A percentile compares a stretch with the other conserved stretches of the same genome.
Conservation (phyloP, 2,113 vertebrate genomes). For the Thunnus thynnus region DNA sequence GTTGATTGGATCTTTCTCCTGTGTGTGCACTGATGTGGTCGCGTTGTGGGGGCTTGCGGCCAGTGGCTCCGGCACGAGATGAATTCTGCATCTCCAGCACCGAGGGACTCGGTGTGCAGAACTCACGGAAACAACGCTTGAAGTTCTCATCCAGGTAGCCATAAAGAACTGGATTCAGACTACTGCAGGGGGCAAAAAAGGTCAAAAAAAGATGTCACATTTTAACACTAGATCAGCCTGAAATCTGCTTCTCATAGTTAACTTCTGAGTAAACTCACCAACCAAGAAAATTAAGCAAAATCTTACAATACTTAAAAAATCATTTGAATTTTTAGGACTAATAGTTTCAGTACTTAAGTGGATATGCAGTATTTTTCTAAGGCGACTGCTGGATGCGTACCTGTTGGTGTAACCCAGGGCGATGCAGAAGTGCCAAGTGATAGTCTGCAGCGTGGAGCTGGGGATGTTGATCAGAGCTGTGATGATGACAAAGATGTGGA, state of each 20-base stretch:
- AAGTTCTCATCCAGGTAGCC: slow-evolving; percentile 99
- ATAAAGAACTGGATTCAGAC: slow-evolving; percentile 98
- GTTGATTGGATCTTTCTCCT: slow-evolving; percentile 94
- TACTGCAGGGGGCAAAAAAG: slow-evolving; percentile 54
- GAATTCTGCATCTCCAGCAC: slow-evolving; percentile 94
- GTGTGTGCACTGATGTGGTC: slow-evolving; percentile 92
- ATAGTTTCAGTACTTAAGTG: neutral
- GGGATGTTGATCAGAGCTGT: slow-evolving; percentile 95
- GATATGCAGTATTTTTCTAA: neutral
- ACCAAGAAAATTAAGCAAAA: neutral
- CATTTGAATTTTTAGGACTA: neutral
- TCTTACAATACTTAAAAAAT: too few relatives aligned
- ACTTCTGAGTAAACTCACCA: neutral
- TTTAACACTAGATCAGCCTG: too few relatives aligned
- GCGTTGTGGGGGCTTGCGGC: slow-evolving; percentile 86
- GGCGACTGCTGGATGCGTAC: slow-evolving; percentile 61
- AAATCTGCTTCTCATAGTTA: neutral
- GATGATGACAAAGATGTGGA: slow-evolving; percentile 98
- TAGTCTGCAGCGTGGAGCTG: slow-evolving; percentile 93
- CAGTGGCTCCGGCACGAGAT: slow-evolving; percentile 81
- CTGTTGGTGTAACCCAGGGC: slow-evolving; percentile 98
- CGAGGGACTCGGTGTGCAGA: slow-evolving; percentile 94
- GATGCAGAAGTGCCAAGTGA: slow-evolving; percentile 99
- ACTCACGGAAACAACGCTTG: slow-evolving; percentile 98
- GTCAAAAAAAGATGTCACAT: too few relatives aligned